Evolutionary conservation across 2,113 vertebrate genomes (phyloP).

Genomic region (Lipotes vexillifer): DNA sequence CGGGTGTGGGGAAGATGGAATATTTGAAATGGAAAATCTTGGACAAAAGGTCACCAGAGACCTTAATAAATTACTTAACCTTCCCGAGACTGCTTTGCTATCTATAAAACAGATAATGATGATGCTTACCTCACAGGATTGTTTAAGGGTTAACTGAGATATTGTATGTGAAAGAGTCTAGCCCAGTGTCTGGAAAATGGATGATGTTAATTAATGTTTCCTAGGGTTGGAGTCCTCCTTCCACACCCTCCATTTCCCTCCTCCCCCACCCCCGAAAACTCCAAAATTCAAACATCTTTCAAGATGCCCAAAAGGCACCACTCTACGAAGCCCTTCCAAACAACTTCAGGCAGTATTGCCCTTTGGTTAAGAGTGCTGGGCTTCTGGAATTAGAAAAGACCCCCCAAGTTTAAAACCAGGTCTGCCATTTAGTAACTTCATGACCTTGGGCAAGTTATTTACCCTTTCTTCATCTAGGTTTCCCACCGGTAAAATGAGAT

Average conservation of each 20-base stretch:
- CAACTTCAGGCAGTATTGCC: neutral
- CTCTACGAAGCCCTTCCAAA: neutral
- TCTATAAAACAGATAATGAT: conserved; percentile 31
- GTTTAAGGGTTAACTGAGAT: conserved; percentile 31
- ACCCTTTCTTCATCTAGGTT: neutral
- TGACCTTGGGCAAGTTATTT: neutral
- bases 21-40: conserved; percentile 11
- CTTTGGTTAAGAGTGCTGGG: conserved; percentile 4
- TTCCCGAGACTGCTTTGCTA: conserved; percentile 19
- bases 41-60: neutral
- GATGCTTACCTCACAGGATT: neutral
- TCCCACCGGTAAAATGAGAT: neutral
- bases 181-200: neutral
- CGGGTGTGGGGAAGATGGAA: conserved; percentile 1
- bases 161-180: neutral
- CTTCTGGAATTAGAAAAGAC: conserved; percentile 30
- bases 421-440: neutral
- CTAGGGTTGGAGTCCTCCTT: neutral
- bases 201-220: conserved; percentile 9
- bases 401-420: neutral
- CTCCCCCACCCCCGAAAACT: neutral
- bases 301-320: neutral
- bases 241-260: neutral
- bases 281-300: conserved; percentile 22
- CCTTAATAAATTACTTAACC: conserved; percentile 24